Base-by-base conservation (phyloP, 2,113 vertebrate genomes). In the Corydoras sp. region DNA sequence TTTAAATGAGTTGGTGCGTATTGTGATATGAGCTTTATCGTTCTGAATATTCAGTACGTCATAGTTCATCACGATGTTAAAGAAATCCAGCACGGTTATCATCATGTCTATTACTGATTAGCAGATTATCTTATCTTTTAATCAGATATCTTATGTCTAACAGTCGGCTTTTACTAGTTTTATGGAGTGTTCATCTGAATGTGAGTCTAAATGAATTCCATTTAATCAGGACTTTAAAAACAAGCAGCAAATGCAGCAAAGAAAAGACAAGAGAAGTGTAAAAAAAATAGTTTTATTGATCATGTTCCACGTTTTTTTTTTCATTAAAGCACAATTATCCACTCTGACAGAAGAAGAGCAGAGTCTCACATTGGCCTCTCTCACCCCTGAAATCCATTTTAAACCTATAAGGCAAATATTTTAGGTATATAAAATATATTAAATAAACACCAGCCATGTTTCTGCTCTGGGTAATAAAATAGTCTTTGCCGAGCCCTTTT, bases 391-490 rank as follows among this genome's bases (percentile, higher is more conserved):
- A 24, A 24, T 24, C 64, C 54, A 18, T 49, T 59, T 62, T 67
- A 49, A 10, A 68, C 58, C 48, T 64, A 66, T 43, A 63, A 74
- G 63, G 48, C 61, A 66, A n/a, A 11, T 24, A 29, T 67, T 60
- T 68, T 51, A 64, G 68, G 48, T 73, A 77, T 68, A 77, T 32
- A 65, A 78, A 69, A 72, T 66, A 69, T 66, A 65, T 65, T 65
- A 65, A 75, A 73, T 67, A 77, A 55, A 78, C 53, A 69, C 59
- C 51, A 55, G 4, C 6, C 61, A 1, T 55, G 50, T 55, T 51
- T n/a, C 55, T 56, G 13, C 10, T 62, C 53, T 10, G n/a, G 43
- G 48, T 55, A 65, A 62, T 67, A 60, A 79, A 67, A 73, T 63
- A 35, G 48, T 64, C 29, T 59, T 43, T 58, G 43, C 18, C 10